These are phyloP conservation scores for Prorops nasuta DNA, from an alignment of 1,140 invertebrate species.

Conservation along the genomic window DNA sequence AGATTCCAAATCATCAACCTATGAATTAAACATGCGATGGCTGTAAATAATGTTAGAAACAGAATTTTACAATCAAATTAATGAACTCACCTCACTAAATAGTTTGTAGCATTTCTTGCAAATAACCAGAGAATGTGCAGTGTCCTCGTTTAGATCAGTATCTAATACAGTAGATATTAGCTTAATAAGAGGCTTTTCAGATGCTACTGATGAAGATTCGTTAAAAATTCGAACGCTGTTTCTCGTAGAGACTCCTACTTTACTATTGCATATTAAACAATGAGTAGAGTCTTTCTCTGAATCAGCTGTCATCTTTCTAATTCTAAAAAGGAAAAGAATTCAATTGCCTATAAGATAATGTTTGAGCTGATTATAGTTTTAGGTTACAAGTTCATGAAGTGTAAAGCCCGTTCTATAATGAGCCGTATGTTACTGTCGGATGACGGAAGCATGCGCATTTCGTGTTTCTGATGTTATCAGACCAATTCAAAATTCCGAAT, in stretches of 20 bases:
- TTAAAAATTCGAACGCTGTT: conserved; percentile 59
- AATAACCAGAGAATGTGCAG: conserved; percentile 57
- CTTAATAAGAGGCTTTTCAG: conserved; percentile 52
- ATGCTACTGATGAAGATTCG: conserved; percentile 35
- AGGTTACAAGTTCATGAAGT: no score
- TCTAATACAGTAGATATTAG: conserved; percentile 57
- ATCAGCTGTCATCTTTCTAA: conserved; percentile 38
- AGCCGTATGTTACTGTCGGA: no score
- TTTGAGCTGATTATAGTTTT: no score
- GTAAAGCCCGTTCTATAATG: no score
- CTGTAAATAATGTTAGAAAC: neutral
- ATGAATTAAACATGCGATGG: conserved; percentile 9
- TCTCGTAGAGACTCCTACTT: conserved; percentile 56
- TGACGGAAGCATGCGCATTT: no score
- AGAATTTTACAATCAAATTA: neutral
- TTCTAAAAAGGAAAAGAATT: neutral
- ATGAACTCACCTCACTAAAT: conserved; percentile 53
- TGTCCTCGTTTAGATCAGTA: conserved; percentile 51
- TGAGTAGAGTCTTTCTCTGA: conserved; percentile 36
- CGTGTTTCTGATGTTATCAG: no score
- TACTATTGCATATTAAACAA: conserved; percentile 61
- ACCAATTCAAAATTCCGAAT: no score
- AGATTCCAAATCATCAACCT: conserved; percentile 62
- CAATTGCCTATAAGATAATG: no score
- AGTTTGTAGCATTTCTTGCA: conserved; percentile 68